Base-by-base conservation (phyloP, 2,888 invertebrate genomes). In the Pachycephus smyrnensis region DNA sequence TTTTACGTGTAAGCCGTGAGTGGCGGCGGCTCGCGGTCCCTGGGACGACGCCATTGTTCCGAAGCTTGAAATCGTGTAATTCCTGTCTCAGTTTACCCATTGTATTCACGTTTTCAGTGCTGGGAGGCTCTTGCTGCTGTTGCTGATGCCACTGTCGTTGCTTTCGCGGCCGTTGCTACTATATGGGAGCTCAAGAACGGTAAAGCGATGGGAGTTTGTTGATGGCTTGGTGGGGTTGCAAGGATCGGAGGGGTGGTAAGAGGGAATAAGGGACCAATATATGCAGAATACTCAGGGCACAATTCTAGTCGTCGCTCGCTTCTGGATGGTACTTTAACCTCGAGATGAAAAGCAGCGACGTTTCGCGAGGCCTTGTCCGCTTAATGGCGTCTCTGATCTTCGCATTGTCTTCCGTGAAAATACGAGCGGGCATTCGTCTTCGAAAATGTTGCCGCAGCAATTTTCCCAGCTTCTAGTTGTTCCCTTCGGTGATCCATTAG, bases 1-100 rank as follows among this genome's bases (percentile, higher is more conserved):
- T 83, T 83, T 82, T 80, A 82, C 75, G 68, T 77, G 81, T 86
- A 86, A 87, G 86, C 86, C 84, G 77, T 75, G 75, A 76, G 77
- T 71, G 75, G 77, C 73, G 33, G 32, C 76, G 32, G 32, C 69
- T 69, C 71, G 32, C 76, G 11, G 15, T 36, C 30, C 15, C 33
- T 37, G 12, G 77, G 75, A 75, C 71, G 55, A 81, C 76, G 55
- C 84, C 82, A 87, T 87, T 87, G 87, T 86, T 83, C 79, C 80
- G 76, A 78, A 80, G 78, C 81, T 79, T 76, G 79, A 84, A 84
- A 81, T 81, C 79, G 55, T 55, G 55, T 55, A 55, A 55, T 55
- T 55, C 55, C 55, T 55, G 55, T 55, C 55, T 55, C 55, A 55
- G 55, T 55, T 55, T 55, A 23, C 55, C 55, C 55, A 55, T 55